A percentile compares a stretch with the other conserved stretches of the same genome.
Evolutionary conservation across 1,140 invertebrate genomes (phyloP).

Genomic region (Chelonus insularis): DNA sequence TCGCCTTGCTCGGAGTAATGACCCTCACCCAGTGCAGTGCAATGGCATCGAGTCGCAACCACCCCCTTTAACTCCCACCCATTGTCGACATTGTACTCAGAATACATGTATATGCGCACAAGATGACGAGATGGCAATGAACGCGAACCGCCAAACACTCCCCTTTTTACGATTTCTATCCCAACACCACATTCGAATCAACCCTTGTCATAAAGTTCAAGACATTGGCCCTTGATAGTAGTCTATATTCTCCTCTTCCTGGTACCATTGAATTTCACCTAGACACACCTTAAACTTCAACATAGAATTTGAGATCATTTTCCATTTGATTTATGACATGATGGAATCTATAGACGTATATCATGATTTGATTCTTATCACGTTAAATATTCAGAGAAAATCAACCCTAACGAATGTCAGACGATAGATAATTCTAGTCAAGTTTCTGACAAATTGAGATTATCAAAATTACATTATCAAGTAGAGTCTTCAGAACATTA

Average conservation of each 20-base stretch:
- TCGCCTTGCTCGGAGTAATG: constrained; percentile 59
- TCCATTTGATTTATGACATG: neutral
- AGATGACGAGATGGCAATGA: constrained; percentile 9
- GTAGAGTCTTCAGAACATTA: too few relatives aligned
- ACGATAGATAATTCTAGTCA: too few relatives aligned
- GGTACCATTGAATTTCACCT: neutral
- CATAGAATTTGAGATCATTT: neutral
- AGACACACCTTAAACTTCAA: constrained; percentile 7
- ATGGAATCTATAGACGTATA: neutral
- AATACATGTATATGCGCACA: neutral
- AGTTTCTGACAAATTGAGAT: too few relatives aligned
- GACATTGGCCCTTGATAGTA: neutral
- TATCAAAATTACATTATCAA: too few relatives aligned
- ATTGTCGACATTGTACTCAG: neutral
- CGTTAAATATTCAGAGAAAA: too few relatives aligned
- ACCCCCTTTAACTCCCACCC: neutral
- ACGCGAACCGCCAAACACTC: neutral
- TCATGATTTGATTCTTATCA: neutral
- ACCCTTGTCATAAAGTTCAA: constrained; percentile 3
- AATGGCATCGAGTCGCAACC: constrained; percentile 50
- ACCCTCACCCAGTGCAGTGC: constrained; percentile 62
- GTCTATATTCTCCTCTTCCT: neutral
- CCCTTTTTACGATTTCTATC: constrained; percentile 1
- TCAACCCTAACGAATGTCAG: too few relatives aligned
- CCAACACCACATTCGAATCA: neutral